Percentiles rank a stretch among this genome's conserved stretches.
Evolutionary conservation across 92 coral and sea anemone genomes (phyloP).

Genomic region (Bergia puertoricense): DNA sequence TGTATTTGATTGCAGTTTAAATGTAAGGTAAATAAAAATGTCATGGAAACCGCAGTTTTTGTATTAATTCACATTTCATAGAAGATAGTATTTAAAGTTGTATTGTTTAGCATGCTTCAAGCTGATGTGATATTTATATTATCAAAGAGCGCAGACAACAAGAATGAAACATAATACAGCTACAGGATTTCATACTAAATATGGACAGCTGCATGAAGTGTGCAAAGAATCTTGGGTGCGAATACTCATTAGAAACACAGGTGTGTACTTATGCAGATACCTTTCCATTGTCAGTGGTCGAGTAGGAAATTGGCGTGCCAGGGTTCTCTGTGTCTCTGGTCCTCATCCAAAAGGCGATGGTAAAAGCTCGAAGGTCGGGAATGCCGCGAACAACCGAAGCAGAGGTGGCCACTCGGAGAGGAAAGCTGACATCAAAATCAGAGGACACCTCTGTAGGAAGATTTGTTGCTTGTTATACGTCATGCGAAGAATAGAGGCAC

Average conservation of each 20-base stretch:
- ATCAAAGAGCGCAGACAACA: too few relatives aligned
- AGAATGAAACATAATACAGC: too few relatives aligned
- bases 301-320: slow-evolving; percentile 93
- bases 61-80: too few relatives aligned
- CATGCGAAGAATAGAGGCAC: background rate
- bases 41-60: background rate
- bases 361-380: slow-evolving; percentile 86
- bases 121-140: too few relatives aligned
- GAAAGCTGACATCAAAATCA: slow-evolving; percentile 81
- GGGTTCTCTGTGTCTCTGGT: slow-evolving; percentile 88
- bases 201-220: too few relatives aligned
- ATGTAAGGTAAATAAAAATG: background rate
- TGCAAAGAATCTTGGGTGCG: too few relatives aligned
- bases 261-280: background rate
- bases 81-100: background rate
- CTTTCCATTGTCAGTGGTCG: slow-evolving; percentile 74
- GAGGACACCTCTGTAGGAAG: slow-evolving; percentile 64
- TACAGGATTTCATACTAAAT: too few relatives aligned
- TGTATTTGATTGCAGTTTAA: background rate
- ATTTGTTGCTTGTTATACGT: background rate
- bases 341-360: slow-evolving; percentile 94
- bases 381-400: slow-evolving; percentile 70
- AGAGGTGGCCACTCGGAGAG: slow-evolving; percentile 80
- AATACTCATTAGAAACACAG: background rate
- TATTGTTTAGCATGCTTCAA: background rate